Evolutionary conservation across 2,888 invertebrate species (phyloP), one percentile per base, ranked within the genome.

Genomic region (Cerceris ruficornis): DNA sequence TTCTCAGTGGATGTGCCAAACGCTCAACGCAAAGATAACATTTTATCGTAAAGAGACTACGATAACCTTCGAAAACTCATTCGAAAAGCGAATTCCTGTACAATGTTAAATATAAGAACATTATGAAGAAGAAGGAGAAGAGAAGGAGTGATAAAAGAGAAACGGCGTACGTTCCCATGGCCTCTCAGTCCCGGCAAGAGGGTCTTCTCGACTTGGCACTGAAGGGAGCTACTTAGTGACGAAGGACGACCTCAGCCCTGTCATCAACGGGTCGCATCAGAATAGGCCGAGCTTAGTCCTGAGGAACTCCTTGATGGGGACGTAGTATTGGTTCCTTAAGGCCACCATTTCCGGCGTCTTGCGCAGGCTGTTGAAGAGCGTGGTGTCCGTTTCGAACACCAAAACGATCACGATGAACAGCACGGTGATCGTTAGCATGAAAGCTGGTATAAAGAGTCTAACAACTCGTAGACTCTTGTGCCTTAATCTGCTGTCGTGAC

Each of bases 301-400:
- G 84, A 96, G 92, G 92, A 95, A 96, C 89, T 97, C 95, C 92
- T 97, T 97, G 71, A 97, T 93, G 39, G 97, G 97, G 88, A 96
- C 95, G 93, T 97, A 98, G 93, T 97, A 96, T 88, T 97, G 96
- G 86, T 95, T 95, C 77, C 95, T 94, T 71, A 97, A 94, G 62
- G 96, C 91, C 66, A 93, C 92, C 93, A 97, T 95, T 93, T 97
- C 97, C 42, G 97, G 97, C 89, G 95, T 94, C 89, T 95, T 95
- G 76, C 95, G 94, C 76, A 97, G 92, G 49, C 94, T 93, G 73
- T 95, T 94, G 84, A 97, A 94, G 42, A 95, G 91, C 69, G 96
- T 94, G 90, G 95, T 95, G 92, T 97, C 97, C 15, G 96, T 96
- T 92, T 97, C 97, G 92, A 97, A 94, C 70, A 97, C 93, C 46